Evolutionary conservation across 2,113 vertebrate species (phyloP).

Genomic region (Apistogramma diplotaenia): DNA sequence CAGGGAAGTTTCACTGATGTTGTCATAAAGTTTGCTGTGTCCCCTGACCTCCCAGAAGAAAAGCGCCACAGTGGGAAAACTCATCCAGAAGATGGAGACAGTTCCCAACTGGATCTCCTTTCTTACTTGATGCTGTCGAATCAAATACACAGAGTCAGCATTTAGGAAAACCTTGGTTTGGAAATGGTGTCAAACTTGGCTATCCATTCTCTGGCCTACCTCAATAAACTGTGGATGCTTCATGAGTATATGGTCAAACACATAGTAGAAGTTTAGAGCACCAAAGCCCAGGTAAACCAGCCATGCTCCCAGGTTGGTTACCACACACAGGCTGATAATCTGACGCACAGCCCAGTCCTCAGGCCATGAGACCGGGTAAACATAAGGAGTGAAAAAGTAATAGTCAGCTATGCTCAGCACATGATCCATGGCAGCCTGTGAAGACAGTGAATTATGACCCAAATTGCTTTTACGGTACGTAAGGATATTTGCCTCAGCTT

Average conservation of each 20-base stretch:
- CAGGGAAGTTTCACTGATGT: conserved; percentile 74
- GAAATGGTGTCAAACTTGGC: not conserved
- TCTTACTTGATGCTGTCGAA: conserved; percentile 84
- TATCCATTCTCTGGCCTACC: conserved; percentile 63
- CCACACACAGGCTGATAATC: conserved; percentile 83
- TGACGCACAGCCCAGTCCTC: conserved; percentile 83
- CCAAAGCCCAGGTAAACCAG: conserved; percentile 85
- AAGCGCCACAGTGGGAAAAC: conserved; percentile 84
- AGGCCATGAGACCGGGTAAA: conserved; percentile 84
- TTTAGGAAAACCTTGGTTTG: not conserved
- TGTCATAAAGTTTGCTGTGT: conserved; percentile 90
- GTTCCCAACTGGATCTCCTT: conserved; percentile 82
- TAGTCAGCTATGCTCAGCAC: conserved; percentile 80
- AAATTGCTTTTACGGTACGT: not conserved
- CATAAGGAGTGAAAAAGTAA: conserved; percentile 83
- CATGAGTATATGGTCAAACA: conserved; percentile 88
- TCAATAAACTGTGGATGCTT: conserved; percentile 90
- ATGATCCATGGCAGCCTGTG: conserved; percentile 85
- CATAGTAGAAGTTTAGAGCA: conserved; percentile 83
- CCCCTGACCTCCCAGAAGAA: conserved; percentile 90
- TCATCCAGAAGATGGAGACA: conserved; percentile 87
- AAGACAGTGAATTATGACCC: not conserved
- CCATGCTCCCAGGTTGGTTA: conserved; percentile 86
- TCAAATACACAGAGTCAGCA: not conserved
- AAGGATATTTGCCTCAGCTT: not conserved